phyloP scores from a whole-genome alignment of 2,888 invertebrate genomes.

The Desoria tigrina region DNA sequence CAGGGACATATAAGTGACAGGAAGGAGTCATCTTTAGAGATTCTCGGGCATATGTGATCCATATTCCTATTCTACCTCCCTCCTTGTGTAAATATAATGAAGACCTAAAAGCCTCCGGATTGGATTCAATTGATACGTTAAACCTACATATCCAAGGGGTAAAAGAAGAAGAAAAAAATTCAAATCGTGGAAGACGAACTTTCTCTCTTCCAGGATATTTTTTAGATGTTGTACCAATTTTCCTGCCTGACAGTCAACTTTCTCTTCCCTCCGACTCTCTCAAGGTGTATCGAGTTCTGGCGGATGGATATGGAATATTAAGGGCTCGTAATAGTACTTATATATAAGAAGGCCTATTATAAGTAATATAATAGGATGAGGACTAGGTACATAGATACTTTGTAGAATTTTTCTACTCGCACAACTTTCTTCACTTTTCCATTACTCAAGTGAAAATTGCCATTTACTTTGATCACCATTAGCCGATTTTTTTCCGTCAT shows the following conservation, averaged over 20 bases:
- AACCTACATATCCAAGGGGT: constrained; percentile 1
- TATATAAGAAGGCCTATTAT: too few species aligned
- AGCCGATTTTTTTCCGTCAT: constrained; percentile 35
- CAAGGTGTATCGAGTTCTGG: too few species aligned
- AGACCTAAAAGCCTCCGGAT: constrained; percentile 52
- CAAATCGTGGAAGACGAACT: constrained; percentile 3
- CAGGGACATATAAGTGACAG: not conserved
- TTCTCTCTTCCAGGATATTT: not conserved
- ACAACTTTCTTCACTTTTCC: constrained; percentile 13
- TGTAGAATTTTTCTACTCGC: too few species aligned
- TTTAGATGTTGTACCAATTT: constrained; percentile 20
- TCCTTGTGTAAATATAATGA: constrained; percentile 54
- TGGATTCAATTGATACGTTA: constrained; percentile 52
- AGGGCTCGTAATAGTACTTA: too few species aligned
- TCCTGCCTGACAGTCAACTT: constrained; percentile 29
- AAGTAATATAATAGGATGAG: too few species aligned
- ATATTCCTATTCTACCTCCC: constrained; percentile 19
- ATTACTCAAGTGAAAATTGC: constrained; percentile 31
- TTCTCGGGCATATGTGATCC: not conserved
- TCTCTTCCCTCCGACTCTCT: not conserved
- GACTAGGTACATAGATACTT: constrained; percentile 8
- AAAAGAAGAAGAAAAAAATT: constrained; percentile 6
- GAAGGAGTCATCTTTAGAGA: too few species aligned
- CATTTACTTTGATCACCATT: constrained; percentile 44
- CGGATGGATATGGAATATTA: too few species aligned